Evolutionary conservation across 2,888 invertebrate genomes (phyloP), one percentile per base, ranked within the genome.

Genomic region (Megalurothrips usitatus): DNA sequence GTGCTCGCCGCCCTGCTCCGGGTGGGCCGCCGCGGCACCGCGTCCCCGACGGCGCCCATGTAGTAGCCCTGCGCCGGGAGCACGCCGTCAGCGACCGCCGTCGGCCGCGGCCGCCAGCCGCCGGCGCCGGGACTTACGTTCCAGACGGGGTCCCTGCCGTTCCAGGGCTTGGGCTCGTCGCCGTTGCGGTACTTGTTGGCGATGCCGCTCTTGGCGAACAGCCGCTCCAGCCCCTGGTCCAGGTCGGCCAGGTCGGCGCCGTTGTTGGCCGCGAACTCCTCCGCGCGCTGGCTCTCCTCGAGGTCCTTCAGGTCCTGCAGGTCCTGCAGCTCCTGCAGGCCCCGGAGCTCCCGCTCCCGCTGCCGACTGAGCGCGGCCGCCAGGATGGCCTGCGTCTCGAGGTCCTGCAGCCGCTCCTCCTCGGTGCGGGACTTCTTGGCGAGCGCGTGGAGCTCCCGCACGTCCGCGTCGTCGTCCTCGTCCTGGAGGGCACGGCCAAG

Each of bases 61-160:
- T 75, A 75, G 68, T 75, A 75, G 23, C 68, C 68, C 68, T 75
- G 68, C 34, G 6, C 3, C 3, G 34, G 34, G 3, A 43, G 34
- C 34, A 43, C 34, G 3, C 4, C 19, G 14, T 52, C 2, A 52
- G 19, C 14, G n/a, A n/a, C n/a, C n/a, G n/a, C n/a, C n/a, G n/a
- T n/a, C n/a, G n/a, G n/a, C n/a, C n/a, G n/a, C n/a, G n/a, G 19
- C 58, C 58, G 58, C 19, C 58, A 58, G 17, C 52, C 19, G 4
- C 12, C 52, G 10, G 52, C 10, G 52, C 4, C 6, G 19, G 14
- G 58, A 52, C 68, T 75, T 26, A 75, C 68, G 68, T 75, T 75
- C 68, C 68, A 75, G 68, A 75, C 26, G 68, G 68, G 68, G 68
- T 75, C 68, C 23, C 68, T n/a, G 23, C 68, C 68, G 68, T 75